Evolutionary conservation across 2,113 vertebrate genomes (phyloP), one percentile per base, ranked within the genome.

Genomic region (Aphelocoma coerulescens): DNA sequence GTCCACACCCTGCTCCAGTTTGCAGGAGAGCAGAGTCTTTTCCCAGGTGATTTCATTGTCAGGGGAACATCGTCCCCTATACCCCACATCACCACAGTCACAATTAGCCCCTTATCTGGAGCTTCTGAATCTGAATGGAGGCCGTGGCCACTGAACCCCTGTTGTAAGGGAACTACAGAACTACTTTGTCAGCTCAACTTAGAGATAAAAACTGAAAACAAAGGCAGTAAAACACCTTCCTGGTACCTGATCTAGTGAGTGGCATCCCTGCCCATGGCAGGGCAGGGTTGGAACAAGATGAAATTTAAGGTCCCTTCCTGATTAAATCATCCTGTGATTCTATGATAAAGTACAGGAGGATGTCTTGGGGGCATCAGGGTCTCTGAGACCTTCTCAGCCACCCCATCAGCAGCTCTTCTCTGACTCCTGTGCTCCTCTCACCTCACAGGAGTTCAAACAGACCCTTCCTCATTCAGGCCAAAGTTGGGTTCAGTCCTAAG

Each of bases 371-470:
- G 10, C 37, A 58, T n/a, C 30, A 11, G 23, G 30, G 21, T 26
- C 58, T 68, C 39, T 26, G 46, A 66, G 55, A 52, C 41, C 26
- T n/a, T 51, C 62, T 65, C 65, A 74, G 55, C 32, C 65, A 54
- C 63, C 11, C 23, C 21, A 30, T 10, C 9, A 77, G 73, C 54
- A 83, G 33, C 19, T 79, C 75, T 54, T 37, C 35, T 26, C 26
- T 58, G 58, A 52, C 10, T 41, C 12, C 35, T 46, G 26, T 0
- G 0, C 23, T 44, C 17, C 27, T 7, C 3, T 76, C 24, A 24
- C 13, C n/a, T 49, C n/a, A 9, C 3, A 4, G 16, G 16, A 77
- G 21, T 46, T 83, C 33, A 28, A 46, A 16, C 26, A 63, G 41
- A 66, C 46, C 30, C 26, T 26, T 83, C 37, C 61, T 66, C 27